These are phyloP conservation scores for Aegotheles bennettii DNA, from an alignment of 2,113 vertebrate species.

Conservation along the genomic window DNA sequence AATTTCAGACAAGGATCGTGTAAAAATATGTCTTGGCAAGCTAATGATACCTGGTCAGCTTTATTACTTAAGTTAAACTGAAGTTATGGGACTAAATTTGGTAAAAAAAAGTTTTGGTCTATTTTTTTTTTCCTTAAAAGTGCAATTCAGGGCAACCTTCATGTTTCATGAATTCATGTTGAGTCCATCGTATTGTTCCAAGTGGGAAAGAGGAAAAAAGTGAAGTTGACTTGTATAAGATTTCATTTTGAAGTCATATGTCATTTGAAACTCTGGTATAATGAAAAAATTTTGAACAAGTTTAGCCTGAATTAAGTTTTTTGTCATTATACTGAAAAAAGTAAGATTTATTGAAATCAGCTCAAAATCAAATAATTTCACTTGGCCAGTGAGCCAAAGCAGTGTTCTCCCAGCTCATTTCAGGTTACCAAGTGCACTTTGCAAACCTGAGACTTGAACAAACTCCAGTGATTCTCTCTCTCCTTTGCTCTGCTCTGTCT, in stretches of 20 bases:
- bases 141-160: not conserved
- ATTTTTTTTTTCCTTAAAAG: not conserved
- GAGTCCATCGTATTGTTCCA: not conserved
- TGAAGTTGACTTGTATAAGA: not conserved
- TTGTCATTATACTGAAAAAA: not conserved
- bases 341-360: not conserved
- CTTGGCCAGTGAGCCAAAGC: not conserved
- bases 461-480: not conserved
- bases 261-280: not conserved
- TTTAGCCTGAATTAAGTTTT: not conserved
- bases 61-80: not conserved
- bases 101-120: not conserved
- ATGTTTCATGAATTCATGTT: not conserved
- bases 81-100: not conserved
- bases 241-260: not conserved
- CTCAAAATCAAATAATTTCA: not conserved
- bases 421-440: not conserved
- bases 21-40: not conserved
- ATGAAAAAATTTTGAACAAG: not conserved
- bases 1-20: not conserved
- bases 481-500: not conserved
- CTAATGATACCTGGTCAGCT: not conserved
- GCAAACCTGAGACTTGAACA: not conserved
- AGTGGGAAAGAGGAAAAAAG: not conserved
- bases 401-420: not conserved